Base-by-base conservation (phyloP, 2,888 invertebrate genomes). In the Kuschelorhynchus macadamiae region DNA sequence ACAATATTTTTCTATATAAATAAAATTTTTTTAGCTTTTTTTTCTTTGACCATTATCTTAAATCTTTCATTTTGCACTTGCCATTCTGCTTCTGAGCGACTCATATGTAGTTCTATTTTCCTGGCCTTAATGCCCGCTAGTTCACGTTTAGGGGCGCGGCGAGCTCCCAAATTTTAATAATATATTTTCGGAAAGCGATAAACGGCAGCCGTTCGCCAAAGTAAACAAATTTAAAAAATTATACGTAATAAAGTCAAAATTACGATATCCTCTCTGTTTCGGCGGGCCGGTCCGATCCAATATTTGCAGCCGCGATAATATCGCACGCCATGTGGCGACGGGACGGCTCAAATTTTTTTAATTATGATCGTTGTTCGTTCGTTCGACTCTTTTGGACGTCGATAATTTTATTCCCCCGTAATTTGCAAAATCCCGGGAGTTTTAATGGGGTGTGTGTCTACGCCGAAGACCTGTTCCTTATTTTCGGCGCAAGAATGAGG, bases 391-490 rank as follows among this genome's bases (percentile, higher is more conserved):
- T 16, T 61, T 49, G 7, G 21, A 17, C 49, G 16, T 16, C 53
- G 56, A 50, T 67, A 67, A 67, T 67, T 61, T 67, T 49, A 61
- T 62, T 61, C 61, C 67, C 67, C 53, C 44, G 30, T 56, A 67
- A 67, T 61, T 66, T 66, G 66, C 61, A 33, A 67, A 67, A 67
- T 67, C 67, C 53, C 67, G 56, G 60, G 67, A 61, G 39, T 67
- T 49, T 61, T 67, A 67, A 67, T 67, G 66, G 60, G 66, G 63
- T 63, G 63, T 55, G 36, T 55, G 32, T 2, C n/a, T 36, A 36
- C 18, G 36, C 41, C 32, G 56, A 18, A 64, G 42, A 57, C 50
- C 36, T 50, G 56, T 57, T 57, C 25, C 25, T 25, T 25, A 25
- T 25, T 25, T 25, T 12, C 50, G 50, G 32, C 9, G 50, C 8